These are phyloP conservation scores for Erythrolamprus reginae DNA, from an alignment of 2,113 vertebrate genomes.

Conservation along the genomic window DNA sequence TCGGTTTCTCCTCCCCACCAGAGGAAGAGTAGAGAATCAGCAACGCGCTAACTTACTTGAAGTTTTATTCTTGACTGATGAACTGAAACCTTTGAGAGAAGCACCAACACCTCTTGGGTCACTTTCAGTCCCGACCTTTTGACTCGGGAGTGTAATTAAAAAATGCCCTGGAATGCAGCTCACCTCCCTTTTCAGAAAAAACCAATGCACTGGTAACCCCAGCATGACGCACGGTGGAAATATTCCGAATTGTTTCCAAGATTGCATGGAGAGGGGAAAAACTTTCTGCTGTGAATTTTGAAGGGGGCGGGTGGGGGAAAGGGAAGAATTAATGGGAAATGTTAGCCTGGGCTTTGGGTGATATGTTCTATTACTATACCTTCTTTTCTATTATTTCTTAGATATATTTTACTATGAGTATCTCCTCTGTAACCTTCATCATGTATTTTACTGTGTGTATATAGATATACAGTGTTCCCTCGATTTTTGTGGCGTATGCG, in stretches of 20 bases:
- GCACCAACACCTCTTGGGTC: constrained; percentile 15
- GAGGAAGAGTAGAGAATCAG: background rate
- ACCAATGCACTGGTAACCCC: background rate
- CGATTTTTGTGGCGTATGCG: no score
- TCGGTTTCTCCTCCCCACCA: background rate
- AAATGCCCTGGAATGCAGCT: background rate
- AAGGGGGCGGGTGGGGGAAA: no score
- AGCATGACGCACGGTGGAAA: background rate
- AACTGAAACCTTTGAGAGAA: constrained; percentile 6
- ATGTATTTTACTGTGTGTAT: no score
- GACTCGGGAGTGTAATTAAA: constrained; percentile 4
- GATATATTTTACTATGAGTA: no score
- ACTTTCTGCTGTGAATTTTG: background rate
- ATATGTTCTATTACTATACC: no score
- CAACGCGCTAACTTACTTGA: background rate
- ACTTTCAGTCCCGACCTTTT: background rate
- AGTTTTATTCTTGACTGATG: constrained; percentile 1
- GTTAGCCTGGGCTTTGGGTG: background rate
- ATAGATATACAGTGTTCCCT: no score
- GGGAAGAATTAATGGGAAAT: background rate
- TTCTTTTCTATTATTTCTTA: no score
- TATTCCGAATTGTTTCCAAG: background rate
- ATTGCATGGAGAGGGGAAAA: background rate
- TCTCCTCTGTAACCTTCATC: no score
- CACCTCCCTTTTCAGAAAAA: background rate